Conservation (phyloP, 2,113 vertebrate species). For the Ascaphus truei region DNA sequence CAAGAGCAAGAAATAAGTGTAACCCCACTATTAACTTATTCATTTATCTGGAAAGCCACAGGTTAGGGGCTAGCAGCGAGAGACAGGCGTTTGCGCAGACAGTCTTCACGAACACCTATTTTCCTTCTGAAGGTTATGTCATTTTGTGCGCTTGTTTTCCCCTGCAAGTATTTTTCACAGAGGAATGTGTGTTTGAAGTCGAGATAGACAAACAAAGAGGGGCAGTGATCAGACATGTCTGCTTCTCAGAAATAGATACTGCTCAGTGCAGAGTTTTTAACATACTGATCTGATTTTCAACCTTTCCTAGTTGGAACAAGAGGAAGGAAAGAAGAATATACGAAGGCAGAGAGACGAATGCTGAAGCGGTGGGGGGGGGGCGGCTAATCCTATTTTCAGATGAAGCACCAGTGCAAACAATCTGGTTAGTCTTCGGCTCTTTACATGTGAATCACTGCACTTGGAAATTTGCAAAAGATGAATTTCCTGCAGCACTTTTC, state of each 20-base stretch:
- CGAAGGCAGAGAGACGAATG: neutral
- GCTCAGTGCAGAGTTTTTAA: constrained; percentile 42
- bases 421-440: neutral
- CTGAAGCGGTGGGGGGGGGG: neutral
- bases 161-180: constrained; percentile 57
- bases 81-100: too few relatives aligned
- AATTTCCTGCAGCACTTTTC: too few relatives aligned
- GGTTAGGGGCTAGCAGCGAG: constrained; percentile 32
- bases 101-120: constrained; percentile 54
- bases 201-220: constrained; percentile 46
- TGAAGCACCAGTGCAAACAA: neutral
- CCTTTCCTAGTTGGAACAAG: constrained; percentile 36
- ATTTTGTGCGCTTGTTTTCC: constrained; percentile 54
- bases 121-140: constrained; percentile 60
- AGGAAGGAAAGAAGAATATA: neutral
- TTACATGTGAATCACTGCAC: neutral
- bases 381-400: neutral
- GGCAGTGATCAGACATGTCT: constrained; percentile 50
- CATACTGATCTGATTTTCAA: constrained; percentile 24
- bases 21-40: too few relatives aligned
- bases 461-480: too few relatives aligned
- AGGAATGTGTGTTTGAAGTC: constrained; percentile 55
- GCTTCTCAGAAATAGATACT: constrained; percentile 56
- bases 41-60: neutral
- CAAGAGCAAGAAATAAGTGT: too few relatives aligned